Evolutionary conservation across 2,113 vertebrate species (phyloP), one percentile per base, ranked within the genome.

Genomic region (Cryptotis parvus): DNA sequence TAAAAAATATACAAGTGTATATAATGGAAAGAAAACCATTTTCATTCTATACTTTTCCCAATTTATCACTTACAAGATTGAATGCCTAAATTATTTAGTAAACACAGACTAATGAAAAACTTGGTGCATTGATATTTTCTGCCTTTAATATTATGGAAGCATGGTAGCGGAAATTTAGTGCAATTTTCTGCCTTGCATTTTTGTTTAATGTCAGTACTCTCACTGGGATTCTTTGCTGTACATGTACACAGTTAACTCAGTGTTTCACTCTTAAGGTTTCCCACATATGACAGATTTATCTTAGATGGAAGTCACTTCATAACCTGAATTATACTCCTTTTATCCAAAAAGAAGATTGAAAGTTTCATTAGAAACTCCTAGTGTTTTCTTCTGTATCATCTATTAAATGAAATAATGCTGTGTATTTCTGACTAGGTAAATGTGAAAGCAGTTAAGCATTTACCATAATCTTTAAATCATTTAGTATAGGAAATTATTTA

Each of bases 401-500:
- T 86, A 15, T 80, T 52, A 41, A 89, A 22, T 52, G 18, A 58
- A 91, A 82, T 84, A 87, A 80, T 87, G 39, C 26, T 81, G 22
- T 8, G 1, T 91, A 87, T 73, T 95, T 83, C 69, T 89, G 43
- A 29, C 65, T 72, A 86, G 89, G 37, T 72, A 92, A 87, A 81
- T 68, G 72, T 35, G 65, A 91, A 89, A 16, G 52, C 58, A 95
- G 45, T 63, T 75, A 83, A 84, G 52, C 18, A 55, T 55, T 55
- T 65, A 87, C 75, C 81, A 68, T 74, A 74, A 49, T 72, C 39
- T 27, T 87, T 18, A 91, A 73, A 81, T 94, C 37, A 94, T 41
- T 75, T 14, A 84, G 77, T 52, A 84, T 66, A 80, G 90, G 63
- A 91, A 94, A 84, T 94, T 89, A 66, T 65, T n/a, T 73, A 89